These are phyloP conservation scores for Microplitis deprimator DNA, from an alignment of 2,888 invertebrate species.

Conservation along the genomic window DNA sequence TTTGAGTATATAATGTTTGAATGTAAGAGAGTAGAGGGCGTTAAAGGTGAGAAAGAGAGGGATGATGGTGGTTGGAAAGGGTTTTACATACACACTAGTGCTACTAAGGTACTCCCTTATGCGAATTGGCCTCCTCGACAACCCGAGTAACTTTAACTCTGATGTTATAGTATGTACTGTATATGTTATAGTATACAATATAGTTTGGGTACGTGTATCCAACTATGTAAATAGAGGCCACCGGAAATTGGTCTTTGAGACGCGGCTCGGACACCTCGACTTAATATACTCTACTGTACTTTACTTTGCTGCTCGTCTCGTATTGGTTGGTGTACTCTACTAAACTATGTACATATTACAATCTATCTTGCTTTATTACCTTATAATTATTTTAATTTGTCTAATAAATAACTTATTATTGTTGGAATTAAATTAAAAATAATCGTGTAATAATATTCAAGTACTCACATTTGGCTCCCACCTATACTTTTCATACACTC, in stretches of 20 bases:
- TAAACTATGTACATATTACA: neutral
- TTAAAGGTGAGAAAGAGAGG: constrained; percentile 12
- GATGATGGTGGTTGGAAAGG: neutral
- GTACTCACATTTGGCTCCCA: constrained; percentile 12
- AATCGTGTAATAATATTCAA: neutral
- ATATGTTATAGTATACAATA: neutral
- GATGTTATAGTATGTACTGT: constrained; percentile 52
- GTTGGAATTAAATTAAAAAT: neutral
- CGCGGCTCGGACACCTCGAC: constrained; percentile 51
- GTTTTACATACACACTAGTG: constrained; percentile 5
- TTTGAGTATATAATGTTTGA: too few relatives aligned
- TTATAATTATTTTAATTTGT: neutral
- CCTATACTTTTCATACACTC: neutral
- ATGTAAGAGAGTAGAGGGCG: too few relatives aligned
- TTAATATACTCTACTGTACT: constrained; percentile 42
- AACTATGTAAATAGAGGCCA: constrained; percentile 68
- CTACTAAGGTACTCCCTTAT: neutral
- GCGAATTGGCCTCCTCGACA: constrained; percentile 41
- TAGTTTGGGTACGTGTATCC: constrained; percentile 60
- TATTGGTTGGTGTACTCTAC: neutral
- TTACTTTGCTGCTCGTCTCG: neutral
- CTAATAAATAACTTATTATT: neutral
- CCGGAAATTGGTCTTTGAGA: constrained; percentile 70
- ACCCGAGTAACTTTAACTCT: constrained; percentile 48
- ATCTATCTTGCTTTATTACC: neutral